A percentile compares a stretch with the other conserved stretches of the same genome.
Conservation (phyloP, 1,140 invertebrate genomes). For the Cotesia chilonis region DNA sequence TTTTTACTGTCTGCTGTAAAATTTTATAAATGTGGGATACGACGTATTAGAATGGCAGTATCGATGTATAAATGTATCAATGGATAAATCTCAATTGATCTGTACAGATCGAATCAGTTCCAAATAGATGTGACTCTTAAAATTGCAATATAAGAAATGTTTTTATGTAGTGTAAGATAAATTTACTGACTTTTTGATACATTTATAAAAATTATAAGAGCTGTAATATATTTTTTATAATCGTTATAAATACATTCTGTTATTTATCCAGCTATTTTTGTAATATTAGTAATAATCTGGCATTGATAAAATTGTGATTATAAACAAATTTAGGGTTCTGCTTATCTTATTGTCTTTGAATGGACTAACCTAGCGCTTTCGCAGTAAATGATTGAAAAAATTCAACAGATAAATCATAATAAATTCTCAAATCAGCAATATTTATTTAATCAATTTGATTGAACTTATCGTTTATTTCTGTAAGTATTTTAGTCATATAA, state of each 20-base stretch:
- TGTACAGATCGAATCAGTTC: no score
- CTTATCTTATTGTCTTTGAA: slow-evolving; percentile 84
- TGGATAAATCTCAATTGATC: no score
- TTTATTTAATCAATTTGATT: slow-evolving; percentile 85
- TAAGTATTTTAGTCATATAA: slow-evolving; percentile 85
- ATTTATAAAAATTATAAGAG: neutral
- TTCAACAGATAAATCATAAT: slow-evolving; percentile 91
- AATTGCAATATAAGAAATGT: no score
- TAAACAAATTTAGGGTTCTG: slow-evolving; percentile 86
- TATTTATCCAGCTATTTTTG: slow-evolving; percentile 6
- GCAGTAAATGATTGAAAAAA: slow-evolving; percentile 80
- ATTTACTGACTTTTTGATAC: neutral
- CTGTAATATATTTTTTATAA: neutral
- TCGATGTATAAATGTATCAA: no score
- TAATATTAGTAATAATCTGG: neutral
- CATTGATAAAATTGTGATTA: slow-evolving; percentile 84
- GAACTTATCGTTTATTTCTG: slow-evolving; percentile 93
- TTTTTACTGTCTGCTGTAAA: no score
- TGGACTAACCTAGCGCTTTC: slow-evolving; percentile 81
- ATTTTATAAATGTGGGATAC: no score
- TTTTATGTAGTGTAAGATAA: no score
- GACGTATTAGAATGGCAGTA: no score
- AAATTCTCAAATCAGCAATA: slow-evolving; percentile 85
- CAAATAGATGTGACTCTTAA: no score
- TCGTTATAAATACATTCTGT: neutral